phyloP scores from a whole-genome alignment of 1,140 invertebrate genomes.

The Macrotrachela quadricornifera region DNA sequence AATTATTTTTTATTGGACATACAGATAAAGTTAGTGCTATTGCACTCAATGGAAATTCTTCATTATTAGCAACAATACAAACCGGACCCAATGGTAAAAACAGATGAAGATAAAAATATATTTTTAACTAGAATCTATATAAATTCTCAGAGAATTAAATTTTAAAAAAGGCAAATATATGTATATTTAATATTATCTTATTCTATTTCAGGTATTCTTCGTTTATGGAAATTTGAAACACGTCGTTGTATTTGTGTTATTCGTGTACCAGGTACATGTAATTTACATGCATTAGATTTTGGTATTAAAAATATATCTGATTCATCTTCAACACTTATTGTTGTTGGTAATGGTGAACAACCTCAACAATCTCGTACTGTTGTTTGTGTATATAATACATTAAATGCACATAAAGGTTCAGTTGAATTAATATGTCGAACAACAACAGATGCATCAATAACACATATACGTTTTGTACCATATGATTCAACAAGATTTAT shows the following conservation, averaged over 20 bases:
- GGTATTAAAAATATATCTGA: neutral
- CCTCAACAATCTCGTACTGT: neutral
- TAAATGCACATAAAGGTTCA: constrained; percentile 13
- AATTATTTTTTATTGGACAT: constrained; percentile 28
- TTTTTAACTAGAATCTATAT: no score
- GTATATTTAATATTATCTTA: constrained; percentile 14
- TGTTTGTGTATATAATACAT: neutral
- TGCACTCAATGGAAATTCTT: constrained; percentile 15
- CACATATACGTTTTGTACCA: constrained; percentile 18
- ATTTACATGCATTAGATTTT: constrained; percentile 11
- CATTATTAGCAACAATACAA: constrained; percentile 25
- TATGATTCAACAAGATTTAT: constrained; percentile 29
- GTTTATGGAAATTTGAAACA: constrained; percentile 23
- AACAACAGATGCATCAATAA: constrained; percentile 26
- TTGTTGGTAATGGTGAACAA: neutral
- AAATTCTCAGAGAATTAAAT: no score
- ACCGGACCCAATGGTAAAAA: constrained; percentile 23
- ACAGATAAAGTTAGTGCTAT: constrained; percentile 25
- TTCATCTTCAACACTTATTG: no score
- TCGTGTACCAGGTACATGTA: constrained; percentile 23
- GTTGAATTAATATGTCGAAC: constrained; percentile 23
- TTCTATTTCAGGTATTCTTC: neutral
- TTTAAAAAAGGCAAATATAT: no score
- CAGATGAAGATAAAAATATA: no score
- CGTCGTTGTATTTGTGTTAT: constrained; percentile 24